Conservation (phyloP, 2,888 invertebrate species). For the Pollenia amentaria region DNA sequence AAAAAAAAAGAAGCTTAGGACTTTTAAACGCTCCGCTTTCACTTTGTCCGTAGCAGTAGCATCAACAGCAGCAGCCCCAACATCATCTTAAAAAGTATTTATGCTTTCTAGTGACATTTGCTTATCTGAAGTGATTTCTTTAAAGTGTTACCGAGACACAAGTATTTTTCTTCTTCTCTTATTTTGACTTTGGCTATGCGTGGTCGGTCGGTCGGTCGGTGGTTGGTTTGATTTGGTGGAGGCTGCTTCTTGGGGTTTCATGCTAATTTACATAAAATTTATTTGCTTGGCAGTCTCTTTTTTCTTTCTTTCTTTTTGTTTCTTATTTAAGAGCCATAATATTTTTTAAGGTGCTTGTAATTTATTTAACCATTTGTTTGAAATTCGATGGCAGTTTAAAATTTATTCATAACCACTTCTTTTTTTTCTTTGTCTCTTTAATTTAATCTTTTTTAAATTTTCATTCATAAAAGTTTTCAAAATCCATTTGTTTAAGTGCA, state of each 20-base stretch:
- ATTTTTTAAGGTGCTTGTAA: constrained; percentile 56
- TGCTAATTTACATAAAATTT: constrained; percentile 81
- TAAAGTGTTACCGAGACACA: constrained; percentile 73
- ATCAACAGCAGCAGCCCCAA: not conserved
- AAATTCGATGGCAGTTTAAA: constrained; percentile 57
- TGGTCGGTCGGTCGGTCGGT: not conserved
- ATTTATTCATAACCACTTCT: constrained; percentile 65
- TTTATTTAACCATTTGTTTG: constrained; percentile 64
- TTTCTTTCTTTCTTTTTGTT: constrained; percentile 23
- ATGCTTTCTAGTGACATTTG: constrained; percentile 69
- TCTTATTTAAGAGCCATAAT: constrained; percentile 31
- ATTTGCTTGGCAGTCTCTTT: constrained; percentile 71
- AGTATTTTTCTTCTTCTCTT: constrained; percentile 26
- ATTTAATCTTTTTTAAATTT: constrained; percentile 35
- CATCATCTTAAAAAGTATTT: constrained; percentile 32
- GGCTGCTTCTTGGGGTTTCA: constrained; percentile 68
- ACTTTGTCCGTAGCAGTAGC: constrained; percentile 38
- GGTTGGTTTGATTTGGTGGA: constrained; percentile 9
- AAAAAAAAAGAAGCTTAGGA: constrained; percentile 11
- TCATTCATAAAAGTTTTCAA: constrained; percentile 58
- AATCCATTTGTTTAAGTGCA: constrained; percentile 47
- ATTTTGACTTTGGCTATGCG: constrained; percentile 25
- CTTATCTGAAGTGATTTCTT: constrained; percentile 77
- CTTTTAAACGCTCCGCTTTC: constrained; percentile 69
- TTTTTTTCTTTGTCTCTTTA: constrained; percentile 4